These are phyloP conservation scores for Podiceps cristatus DNA, from an alignment of 2,113 vertebrate genomes.

Conservation along the genomic window DNA sequence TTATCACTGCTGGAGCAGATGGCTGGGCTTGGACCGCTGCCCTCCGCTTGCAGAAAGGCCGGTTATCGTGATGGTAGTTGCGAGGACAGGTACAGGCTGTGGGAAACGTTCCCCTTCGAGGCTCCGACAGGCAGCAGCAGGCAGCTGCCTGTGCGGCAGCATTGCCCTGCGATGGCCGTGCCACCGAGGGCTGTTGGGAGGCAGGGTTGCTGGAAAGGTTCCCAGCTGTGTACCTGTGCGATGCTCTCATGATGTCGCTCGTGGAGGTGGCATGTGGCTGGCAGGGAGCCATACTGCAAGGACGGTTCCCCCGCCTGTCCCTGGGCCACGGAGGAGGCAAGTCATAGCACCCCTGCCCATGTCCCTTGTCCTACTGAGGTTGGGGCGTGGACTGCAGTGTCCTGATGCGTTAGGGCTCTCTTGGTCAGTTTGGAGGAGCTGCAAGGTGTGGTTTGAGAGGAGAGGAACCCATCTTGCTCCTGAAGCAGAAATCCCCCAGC, in stretches of 20 bases:
- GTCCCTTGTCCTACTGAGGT: fast-evolving
- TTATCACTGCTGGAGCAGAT: slow-evolving; percentile 38
- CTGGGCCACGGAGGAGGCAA: fast-evolving
- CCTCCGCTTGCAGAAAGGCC: neutral
- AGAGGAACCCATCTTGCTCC: neutral
- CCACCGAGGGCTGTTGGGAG: neutral
- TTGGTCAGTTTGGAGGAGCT: neutral
- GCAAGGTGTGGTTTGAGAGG: neutral
- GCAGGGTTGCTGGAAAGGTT: neutral
- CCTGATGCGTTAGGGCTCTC: fast-evolving
- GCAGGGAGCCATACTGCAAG: fast-evolving
- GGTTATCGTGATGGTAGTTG: neutral
- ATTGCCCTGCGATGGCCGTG: fast-evolving
- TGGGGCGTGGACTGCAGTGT: neutral
- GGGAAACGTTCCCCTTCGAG: neutral
- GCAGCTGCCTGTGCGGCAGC: neutral
- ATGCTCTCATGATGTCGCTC: neutral
- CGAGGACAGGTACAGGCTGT: neutral
- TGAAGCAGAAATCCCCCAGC: neutral
- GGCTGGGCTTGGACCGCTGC: slow-evolving; percentile 14
- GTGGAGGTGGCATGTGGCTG: neutral
- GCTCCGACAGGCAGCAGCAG: fast-evolving
- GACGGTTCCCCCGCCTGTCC: neutral
- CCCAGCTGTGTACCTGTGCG: fast-evolving
- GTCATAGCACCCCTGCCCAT: fast-evolving